Base-by-base conservation (phyloP, 2,113 vertebrate genomes). In the Tachuris rubrigastra region DNA sequence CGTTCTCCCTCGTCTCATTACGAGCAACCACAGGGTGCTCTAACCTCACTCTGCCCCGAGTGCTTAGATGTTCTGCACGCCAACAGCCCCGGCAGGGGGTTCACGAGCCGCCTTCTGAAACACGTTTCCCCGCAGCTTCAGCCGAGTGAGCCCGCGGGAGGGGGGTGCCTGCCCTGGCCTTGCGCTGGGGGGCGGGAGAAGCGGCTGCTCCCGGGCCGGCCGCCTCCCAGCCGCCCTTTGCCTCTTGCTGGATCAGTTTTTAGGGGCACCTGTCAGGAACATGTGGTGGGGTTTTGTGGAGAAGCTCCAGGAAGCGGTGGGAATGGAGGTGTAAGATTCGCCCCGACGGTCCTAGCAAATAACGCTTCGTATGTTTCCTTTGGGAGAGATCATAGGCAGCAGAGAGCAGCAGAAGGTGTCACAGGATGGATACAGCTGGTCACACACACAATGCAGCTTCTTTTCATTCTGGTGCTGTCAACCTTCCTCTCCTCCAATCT, bases 121-220 rank as follows among this genome's bases (percentile, higher is more conserved):
- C n/a, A 5, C 1, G 23, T 42, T 42, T 7, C 20, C 71, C 8
- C 19, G 1, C 19, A 3, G 41, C 7, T 49, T 37, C 35, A 8
- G 2, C 2, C 0, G 22, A 46, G 16, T 4, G 53, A 68, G 46
- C 53, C 15, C 18, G 21, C 5, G 37, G 25, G 14, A 0, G 0
- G 5, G 11, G 30, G 3, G 35, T 15, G 46, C 49, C 11, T 19
- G 60, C 13, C 33, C 49, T 8, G 53, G 35, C 47, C 16, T n/a
- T 17, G 50, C 3, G 4, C 37, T 13, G 52, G 12, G 17, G 8
- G 30, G 27, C 3, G 4, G 30, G 23, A 33, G 63, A 11, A 46
- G 31, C 1, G 4, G 44, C 35, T 22, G 6, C 33, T 33, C 58
- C 35, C 1, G 10, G 12, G 25, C 12, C 8, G 0, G 25, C 6